Conservation (phyloP, 1,140 invertebrate species). For the Drosophila pseudoananassae region DNA sequence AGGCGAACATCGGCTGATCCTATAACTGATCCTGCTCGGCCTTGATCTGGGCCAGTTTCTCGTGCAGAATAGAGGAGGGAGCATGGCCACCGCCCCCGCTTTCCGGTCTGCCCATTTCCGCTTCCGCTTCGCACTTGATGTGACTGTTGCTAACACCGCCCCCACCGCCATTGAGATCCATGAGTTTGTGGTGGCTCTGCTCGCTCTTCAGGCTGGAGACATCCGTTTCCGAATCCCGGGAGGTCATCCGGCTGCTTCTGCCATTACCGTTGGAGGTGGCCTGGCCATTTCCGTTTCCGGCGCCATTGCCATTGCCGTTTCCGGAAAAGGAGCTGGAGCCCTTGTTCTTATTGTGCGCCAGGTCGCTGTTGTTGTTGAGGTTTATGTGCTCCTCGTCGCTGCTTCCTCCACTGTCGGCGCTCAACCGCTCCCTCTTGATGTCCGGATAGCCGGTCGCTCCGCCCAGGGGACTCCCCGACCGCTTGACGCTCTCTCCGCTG, state of each 20-base stretch:
- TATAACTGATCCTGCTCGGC: slow-evolving; percentile 80
- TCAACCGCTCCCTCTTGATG: slow-evolving; percentile 78
- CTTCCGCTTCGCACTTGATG: slow-evolving; percentile 55
- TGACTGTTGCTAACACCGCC: slow-evolving; percentile 38
- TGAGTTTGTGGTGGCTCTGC: slow-evolving; percentile 69
- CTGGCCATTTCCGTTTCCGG: slow-evolving; percentile 22
- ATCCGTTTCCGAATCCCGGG: slow-evolving; percentile 79
- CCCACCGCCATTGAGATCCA: slow-evolving; percentile 75
- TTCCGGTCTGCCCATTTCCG: slow-evolving; percentile 8
- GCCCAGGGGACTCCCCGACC: slow-evolving; percentile 71
- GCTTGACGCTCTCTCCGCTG: slow-evolving; percentile 53
- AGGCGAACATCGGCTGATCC: slow-evolving; percentile 66
- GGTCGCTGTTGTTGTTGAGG: slow-evolving; percentile 62
- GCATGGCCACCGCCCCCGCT: not conserved
- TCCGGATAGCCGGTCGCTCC: slow-evolving; percentile 45
- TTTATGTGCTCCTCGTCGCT: slow-evolving; percentile 62
- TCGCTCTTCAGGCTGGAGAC: slow-evolving; percentile 73
- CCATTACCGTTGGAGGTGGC: slow-evolving; percentile 50
- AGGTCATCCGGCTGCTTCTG: slow-evolving; percentile 69
- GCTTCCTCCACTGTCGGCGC: slow-evolving; percentile 55
- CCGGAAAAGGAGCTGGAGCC: slow-evolving; percentile 15
- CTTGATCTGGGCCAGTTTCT: slow-evolving; percentile 83
- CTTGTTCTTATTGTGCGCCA: slow-evolving; percentile 75
- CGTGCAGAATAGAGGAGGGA: slow-evolving; percentile 66
- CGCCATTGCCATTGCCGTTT: slow-evolving; percentile 30